Base-by-base conservation (phyloP, 2,888 invertebrate genomes). In the Achlya flavicornis region DNA sequence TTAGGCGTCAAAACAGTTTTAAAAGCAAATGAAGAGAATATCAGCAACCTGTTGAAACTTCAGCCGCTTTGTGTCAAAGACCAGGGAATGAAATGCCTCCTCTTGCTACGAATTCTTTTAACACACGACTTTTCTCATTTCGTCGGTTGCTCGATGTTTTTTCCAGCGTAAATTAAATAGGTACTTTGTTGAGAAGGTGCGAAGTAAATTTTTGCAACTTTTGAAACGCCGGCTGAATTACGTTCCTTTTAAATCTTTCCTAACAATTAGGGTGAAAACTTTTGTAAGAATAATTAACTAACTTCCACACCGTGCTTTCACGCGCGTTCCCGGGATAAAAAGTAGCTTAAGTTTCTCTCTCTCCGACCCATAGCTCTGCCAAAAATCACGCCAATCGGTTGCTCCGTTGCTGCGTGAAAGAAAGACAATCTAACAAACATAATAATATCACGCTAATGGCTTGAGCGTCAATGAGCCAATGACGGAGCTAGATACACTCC, bases 1-100 rank as follows among this genome's bases (percentile, higher is more conserved):
- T 43, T 6, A 43, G 43, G 43, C 3, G 14, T 43, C 43, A 41
- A 41, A 7, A 43, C 12, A 43, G 3, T 53, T n/a, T 69, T 61
- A 59, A 63, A 63, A 35, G 32, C 26, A 67, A 63, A 43, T 63
- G 66, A 64, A 33, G 60, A 64, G 65, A 64, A 73, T 69, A 63
- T 67, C 35, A 32, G 35, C 66, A 63, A 73, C 73, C 73, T 73
- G 73, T 73, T 73, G 73, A 74, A 58, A 63, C 12, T 53, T 53
- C 53, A 53, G 53, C 16, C 16, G 43, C 61, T 74, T 69, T 71
- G 61, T 69, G 10, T 58, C 43, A 71, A 66, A 61, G 57, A 53
- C 61, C 59, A 5, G 61, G 46, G 61, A 63, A 73, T 74, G 62
- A 69, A 62, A 69, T 66, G 58, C 58, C n/a, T 58, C 35, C 57